phyloP scores from a whole-genome alignment of 1,140 invertebrate genomes.

The Solenopsis fugax region DNA sequence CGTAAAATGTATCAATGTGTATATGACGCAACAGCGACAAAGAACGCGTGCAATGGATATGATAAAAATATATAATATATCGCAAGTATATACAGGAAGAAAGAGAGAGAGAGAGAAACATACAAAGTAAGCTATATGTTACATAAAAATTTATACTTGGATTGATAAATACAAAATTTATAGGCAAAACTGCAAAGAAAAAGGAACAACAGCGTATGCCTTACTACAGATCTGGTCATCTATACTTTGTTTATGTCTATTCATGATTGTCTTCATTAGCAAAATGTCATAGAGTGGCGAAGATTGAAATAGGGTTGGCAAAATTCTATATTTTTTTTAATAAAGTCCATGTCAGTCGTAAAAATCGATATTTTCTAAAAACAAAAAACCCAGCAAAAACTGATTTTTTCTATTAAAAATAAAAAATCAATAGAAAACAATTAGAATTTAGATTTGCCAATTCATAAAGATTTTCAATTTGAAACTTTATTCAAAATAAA shows the following conservation, averaged over 20 bases:
- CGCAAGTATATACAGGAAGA: slow-evolving; percentile 38
- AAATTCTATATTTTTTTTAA: no score
- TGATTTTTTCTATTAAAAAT: no score
- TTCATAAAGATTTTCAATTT: no score
- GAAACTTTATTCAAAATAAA: no score
- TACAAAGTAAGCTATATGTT: slow-evolving; percentile 59
- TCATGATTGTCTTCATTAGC: slow-evolving; percentile 48
- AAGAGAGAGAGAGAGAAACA: slow-evolving; percentile 45
- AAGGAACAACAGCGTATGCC: slow-evolving; percentile 63
- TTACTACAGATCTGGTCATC: slow-evolving; percentile 67
- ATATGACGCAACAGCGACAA: slow-evolving; percentile 70
- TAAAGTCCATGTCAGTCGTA: no score
- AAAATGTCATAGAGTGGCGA: slow-evolving; percentile 26
- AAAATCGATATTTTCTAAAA: no score
- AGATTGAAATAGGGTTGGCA: not conserved
- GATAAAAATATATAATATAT: slow-evolving; percentile 52
- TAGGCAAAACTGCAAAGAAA: slow-evolving; percentile 65
- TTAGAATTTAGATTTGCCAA: no score
- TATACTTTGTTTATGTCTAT: slow-evolving; percentile 52
- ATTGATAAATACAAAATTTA: slow-evolving; percentile 60
- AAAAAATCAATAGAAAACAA: no score
- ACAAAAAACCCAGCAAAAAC: no score
- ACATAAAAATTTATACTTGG: slow-evolving; percentile 57
- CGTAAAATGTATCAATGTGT: slow-evolving; percentile 62
- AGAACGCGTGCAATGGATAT: slow-evolving; percentile 68